A percentile compares a stretch with the other conserved stretches of the same genome.
Evolutionary conservation across 2,888 invertebrate genomes (phyloP).

Genomic region (Melikaiella ostensackeni): DNA sequence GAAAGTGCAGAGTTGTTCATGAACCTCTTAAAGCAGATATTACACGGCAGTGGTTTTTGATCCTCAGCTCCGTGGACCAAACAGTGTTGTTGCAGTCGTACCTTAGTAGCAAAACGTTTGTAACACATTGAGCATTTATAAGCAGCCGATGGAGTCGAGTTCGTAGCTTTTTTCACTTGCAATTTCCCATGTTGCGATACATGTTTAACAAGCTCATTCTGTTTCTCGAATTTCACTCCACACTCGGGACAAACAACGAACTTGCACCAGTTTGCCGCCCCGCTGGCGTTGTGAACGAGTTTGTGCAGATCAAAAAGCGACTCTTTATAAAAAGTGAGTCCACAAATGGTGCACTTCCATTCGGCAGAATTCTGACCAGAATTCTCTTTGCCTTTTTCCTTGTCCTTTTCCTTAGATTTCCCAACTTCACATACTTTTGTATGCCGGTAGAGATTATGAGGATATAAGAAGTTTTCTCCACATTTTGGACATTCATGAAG

Average conservation of each 20-base stretch:
- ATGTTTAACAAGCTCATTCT: conserved; percentile 77
- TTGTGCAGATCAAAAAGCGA: conserved; percentile 79
- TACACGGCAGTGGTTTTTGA: conserved; percentile 84
- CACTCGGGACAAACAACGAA: conserved; percentile 69
- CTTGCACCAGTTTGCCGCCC: conserved; percentile 60
- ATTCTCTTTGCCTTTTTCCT: conserved; percentile 69
- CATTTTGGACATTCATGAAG: conserved; percentile 63
- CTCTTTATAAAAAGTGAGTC: conserved; percentile 75
- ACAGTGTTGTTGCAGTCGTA: conserved; percentile 83
- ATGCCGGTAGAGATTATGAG: conserved; percentile 67
- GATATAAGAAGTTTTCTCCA: conserved; percentile 66
- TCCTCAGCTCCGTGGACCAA: conserved; percentile 84
- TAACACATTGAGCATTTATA: conserved; percentile 83
- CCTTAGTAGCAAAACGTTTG: conserved; percentile 82
- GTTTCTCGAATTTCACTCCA: conserved; percentile 63
- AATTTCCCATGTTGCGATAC: conserved; percentile 76
- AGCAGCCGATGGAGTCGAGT: conserved; percentile 60
- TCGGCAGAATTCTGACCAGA: conserved; percentile 67
- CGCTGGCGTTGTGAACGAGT: conserved; percentile 77
- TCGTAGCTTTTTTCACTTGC: conserved; percentile 27
- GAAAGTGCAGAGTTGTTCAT: conserved; percentile 85
- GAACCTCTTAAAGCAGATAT: conserved; percentile 83
- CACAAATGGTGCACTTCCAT: conserved; percentile 75
- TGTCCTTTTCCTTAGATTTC: conserved; percentile 53
- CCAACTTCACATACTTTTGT: conserved; percentile 67